Evolutionary conservation across 2,797 vertebrate species (phyloP), one percentile per base, ranked within the genome.

Genomic region (Ctenopoma kingsleyae): DNA sequence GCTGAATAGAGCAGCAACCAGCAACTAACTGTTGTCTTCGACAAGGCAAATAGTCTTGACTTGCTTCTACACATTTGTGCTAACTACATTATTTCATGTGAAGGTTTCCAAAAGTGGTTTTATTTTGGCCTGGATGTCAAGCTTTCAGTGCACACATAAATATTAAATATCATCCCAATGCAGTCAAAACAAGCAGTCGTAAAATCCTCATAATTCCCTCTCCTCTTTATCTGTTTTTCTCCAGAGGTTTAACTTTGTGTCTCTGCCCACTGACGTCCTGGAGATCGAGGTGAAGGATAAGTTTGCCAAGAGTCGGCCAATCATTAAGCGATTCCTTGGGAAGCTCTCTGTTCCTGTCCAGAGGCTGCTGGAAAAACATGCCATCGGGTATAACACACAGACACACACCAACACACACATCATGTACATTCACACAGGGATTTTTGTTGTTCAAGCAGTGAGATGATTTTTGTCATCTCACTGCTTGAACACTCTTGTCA

Each of bases 201-300:
- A 9, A 48, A 5, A 13, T 20, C 23, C 5, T 23, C 10, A 9
- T 3, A 1, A 12, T 30, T 10, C 4, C 47, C 6, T 35, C 1
- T 62, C n/a, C 41, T 77, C 27, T 89, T 3, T 72, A 2, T 67
- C 4, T 30, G 5, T 91, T 54, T 75, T 80, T 40, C 78, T 74
- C 3, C 93, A 99, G 98, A 93, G 95, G 67, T 99, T 98, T 91
- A 97, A 87, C 90, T 99, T 99, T 81, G 96, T 99, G 76, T 99
- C 98, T 40, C 90, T 99, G 79, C 98, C 98, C 36, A 99, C 98
- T n/a, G 98, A 99, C 2, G 97, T 98, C 71, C 91, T 99, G 91
- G 98, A 99, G 93, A 97, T 99, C 30, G 97, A 99, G 89, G 97
- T 99, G 74, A 99, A 99, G 89, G 98, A 99, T 86, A 99, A 99